These are phyloP conservation scores for Tiaroga cobitis DNA, from an alignment of 2,797 vertebrate genomes.

Conservation along the genomic window DNA sequence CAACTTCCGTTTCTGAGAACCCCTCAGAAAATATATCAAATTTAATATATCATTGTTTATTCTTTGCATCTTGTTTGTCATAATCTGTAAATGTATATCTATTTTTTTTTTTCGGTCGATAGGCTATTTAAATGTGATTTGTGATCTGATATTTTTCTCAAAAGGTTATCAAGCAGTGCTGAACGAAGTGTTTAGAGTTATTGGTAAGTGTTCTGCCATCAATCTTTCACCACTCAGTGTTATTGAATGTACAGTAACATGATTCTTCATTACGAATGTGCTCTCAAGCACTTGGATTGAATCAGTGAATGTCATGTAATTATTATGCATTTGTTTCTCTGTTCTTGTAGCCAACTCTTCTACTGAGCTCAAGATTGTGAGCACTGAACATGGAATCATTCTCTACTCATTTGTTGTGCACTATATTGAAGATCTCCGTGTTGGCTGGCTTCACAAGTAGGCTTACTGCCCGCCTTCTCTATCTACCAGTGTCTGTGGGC, in stretches of 20 bases:
- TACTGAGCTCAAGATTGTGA: slow-evolving; percentile 85
- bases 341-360: slow-evolving; percentile 86
- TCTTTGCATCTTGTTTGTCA: background rate
- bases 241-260: slow-evolving; percentile 33
- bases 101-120: background rate
- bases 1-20: background rate
- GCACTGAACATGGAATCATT: slow-evolving; percentile 93
- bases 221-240: slow-evolving; percentile 37
- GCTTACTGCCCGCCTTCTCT: slow-evolving; percentile 49
- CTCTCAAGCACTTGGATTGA: slow-evolving; percentile 6
- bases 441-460: slow-evolving; percentile 93
- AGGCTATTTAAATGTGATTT: background rate
- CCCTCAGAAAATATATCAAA: background rate
- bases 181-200: slow-evolving; percentile 92
- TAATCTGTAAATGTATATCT: background rate
- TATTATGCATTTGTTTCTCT: slow-evolving; percentile 25
- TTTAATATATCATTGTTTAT: background rate
- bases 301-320: background rate
- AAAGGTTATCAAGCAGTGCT: slow-evolving; percentile 93
- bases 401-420: slow-evolving; percentile 88
- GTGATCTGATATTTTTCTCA: slow-evolving; percentile 58
- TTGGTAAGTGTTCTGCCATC: slow-evolving; percentile 82
- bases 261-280: slow-evolving; percentile 4
- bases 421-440: slow-evolving; percentile 87
- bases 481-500: background rate